Evolutionary conservation across 2,888 invertebrate genomes (phyloP), one percentile per base, ranked within the genome.

Genomic region (Archaeoteleia sp.): DNA sequence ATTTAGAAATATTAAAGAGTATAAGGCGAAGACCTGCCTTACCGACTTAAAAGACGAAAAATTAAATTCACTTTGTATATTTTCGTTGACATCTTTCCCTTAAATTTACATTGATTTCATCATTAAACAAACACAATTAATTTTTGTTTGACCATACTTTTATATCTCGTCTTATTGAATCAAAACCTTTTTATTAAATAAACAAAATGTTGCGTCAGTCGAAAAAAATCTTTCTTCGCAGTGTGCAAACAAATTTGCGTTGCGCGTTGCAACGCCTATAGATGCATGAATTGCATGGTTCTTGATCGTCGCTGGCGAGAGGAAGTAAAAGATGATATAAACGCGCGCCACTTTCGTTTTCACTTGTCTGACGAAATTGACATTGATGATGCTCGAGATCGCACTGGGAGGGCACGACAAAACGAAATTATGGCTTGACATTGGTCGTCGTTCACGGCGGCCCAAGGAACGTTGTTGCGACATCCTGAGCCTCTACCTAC

Each of bases 331-430:
- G 29, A 66, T 43, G 55, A 66, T 58, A 60, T 43, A 49, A 51
- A 48, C 32, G 42, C 20, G 40, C 60, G 63, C 58, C 68, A 77
- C 74, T 77, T 75, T 75, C 74, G 51, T 75, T 75, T 75, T 76
- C 68, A 48, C 55, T 66, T 62, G 37, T 35, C 69, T 75, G 78
- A 77, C 74, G 75, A 80, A 78, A 80, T 72, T 75, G 76, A 79
- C 79, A 79, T 79, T 78, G 79, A 80, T 77, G 76, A 70, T 20
- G 71, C 63, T 75, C 65, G 51, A 29, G 34, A 51, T 53, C 37
- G 60, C 67, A 51, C 63, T 65, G 70, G 73, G 76, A 68, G 68
- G 70, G 72, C 61, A 58, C 61, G 54, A 66, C 58, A 60, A 54
- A 48, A 43, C 49, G 55, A 63, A 58, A 63, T 63, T 63, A 54